phyloP scores from a whole-genome alignment of 2,113 vertebrate genomes.

The Malurus alboscapulatus region DNA sequence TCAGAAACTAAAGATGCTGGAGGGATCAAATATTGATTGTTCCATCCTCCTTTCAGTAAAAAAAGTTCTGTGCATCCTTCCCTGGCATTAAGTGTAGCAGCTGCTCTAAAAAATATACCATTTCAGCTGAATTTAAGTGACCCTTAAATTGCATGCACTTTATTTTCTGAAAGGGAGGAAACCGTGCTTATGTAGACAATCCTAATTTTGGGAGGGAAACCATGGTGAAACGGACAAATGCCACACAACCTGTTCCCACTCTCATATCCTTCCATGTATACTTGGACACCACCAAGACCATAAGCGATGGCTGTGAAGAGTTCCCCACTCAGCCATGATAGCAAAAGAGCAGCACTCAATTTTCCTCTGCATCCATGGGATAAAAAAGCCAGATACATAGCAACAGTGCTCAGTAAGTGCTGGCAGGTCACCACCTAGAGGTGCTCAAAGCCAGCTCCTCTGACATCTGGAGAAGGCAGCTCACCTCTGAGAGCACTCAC shows the following conservation, averaged over 20 bases:
- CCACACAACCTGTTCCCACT: not conserved
- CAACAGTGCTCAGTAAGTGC: not conserved
- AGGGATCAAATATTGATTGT: not conserved
- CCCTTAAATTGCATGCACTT: not conserved
- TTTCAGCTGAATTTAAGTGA: not conserved
- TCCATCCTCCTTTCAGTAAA: not conserved
- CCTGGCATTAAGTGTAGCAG: not conserved
- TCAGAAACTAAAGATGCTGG: not conserved
- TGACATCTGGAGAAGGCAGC: not conserved
- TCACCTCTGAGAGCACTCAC: not conserved
- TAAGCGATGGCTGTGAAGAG: accelerated
- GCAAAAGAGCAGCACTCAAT: not conserved
- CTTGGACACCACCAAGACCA: not conserved
- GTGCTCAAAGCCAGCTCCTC: slow-evolving; percentile 5
- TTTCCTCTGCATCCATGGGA: not conserved
- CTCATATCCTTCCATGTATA: not conserved
- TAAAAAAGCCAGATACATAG: not conserved
- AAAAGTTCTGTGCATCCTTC: not conserved
- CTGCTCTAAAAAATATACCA: not conserved
- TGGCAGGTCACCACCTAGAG: not conserved
- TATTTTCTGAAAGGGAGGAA: not conserved
- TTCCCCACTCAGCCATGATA: not conserved
- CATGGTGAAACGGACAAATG: not conserved
- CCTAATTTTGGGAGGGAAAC: not conserved
- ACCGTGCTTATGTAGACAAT: not conserved